A percentile compares a stretch with the other conserved stretches of the same genome.
phyloP scores from a whole-genome alignment of 2,797 vertebrate species.

The Macroramphosus scolopax region DNA sequence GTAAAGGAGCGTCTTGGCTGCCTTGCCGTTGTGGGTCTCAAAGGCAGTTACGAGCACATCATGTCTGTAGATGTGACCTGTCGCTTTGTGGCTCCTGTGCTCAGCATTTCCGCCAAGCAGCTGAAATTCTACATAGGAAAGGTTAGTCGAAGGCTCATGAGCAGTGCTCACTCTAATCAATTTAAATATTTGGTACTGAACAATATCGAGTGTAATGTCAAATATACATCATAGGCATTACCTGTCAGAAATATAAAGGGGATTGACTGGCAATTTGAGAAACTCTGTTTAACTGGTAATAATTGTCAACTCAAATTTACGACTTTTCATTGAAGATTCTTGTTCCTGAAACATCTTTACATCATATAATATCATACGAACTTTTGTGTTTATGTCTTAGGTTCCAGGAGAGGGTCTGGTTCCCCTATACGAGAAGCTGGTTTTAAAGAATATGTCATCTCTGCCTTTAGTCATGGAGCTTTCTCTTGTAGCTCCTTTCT shows the following conservation, averaged over 20 bases:
- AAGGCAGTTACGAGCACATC: conserved; percentile 66
- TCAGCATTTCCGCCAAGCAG: conserved; percentile 78
- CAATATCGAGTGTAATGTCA: too few relatives aligned
- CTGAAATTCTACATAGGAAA: conserved; percentile 83
- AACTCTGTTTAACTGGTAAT: too few relatives aligned
- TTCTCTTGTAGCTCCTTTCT: conserved; percentile 76
- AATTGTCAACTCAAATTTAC: too few relatives aligned
- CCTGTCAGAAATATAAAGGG: too few relatives aligned
- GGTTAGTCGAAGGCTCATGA: conserved; percentile 62
- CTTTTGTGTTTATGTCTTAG: conserved; percentile 59
- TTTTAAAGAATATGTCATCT: conserved; percentile 80
- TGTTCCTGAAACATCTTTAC: too few relatives aligned
- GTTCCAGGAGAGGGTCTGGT: conserved; percentile 62
- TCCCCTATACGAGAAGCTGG: conserved; percentile 75
- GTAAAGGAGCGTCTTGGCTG: conserved; percentile 83
- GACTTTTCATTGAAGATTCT: too few relatives aligned
- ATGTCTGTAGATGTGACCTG: conserved; percentile 81
- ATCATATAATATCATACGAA: too few relatives aligned
- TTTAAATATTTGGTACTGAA: neutral
- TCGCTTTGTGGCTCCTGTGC: conserved; percentile 78
- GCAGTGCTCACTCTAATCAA: neutral
- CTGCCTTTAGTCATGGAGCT: conserved; percentile 78
- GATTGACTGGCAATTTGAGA: too few relatives aligned
- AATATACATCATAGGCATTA: too few relatives aligned
- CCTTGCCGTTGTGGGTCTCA: conserved; percentile 70